Base-by-base conservation (phyloP, 1,140 invertebrate genomes). In the Lordiphosa collinella region DNA sequence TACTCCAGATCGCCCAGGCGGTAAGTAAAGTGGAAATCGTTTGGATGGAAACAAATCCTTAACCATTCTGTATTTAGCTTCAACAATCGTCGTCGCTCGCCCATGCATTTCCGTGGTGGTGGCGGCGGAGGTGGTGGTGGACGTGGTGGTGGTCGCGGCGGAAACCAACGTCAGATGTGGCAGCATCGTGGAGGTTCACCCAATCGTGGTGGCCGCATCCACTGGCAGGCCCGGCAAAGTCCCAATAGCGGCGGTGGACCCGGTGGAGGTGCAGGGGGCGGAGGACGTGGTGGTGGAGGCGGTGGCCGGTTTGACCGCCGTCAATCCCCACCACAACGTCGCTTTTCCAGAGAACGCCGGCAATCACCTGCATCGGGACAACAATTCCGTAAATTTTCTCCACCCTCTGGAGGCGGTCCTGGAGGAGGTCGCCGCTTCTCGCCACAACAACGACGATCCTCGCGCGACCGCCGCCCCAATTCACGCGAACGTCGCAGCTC, bases 1-100 rank as follows among this genome's bases (percentile, higher is more conserved):
- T 82, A 86, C 9, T 88, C 86, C 8, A 72, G 86, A 13, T 88
- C 86, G 2, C 87, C 87, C 7, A 86, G 87, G 49, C 64, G 87
- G 87, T 88, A 54, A 68, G 63, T 49, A 8, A 29, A 29, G 5
- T n/a, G 25, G 1, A 0, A 14, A 11, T 1, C 11, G 0, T 9
- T 16, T 7, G 10, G 0, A 12, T 14, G 8, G 4, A 11, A 13
- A 14, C 18, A 40, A 34, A 49, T 10, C 7, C 7, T 11, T 22
- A 4, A 0, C 4, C 46, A 7, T 4, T 11, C 25, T 16, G 9
- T 43, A 22, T 35, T 44, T 44, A 88, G 86, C 6, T 87, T 87
- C 14, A 88, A 88, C 36, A 80, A 88, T 38, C 70, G 75, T 10
- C 82, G 86, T 6, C 71, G 82, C 1, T 88, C 87, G 7, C 87